A percentile compares a stretch with the other conserved stretches of the same genome.
These are phyloP conservation scores for Furcula furcula DNA, from an alignment of 2,888 invertebrate species.

Conservation along the genomic window DNA sequence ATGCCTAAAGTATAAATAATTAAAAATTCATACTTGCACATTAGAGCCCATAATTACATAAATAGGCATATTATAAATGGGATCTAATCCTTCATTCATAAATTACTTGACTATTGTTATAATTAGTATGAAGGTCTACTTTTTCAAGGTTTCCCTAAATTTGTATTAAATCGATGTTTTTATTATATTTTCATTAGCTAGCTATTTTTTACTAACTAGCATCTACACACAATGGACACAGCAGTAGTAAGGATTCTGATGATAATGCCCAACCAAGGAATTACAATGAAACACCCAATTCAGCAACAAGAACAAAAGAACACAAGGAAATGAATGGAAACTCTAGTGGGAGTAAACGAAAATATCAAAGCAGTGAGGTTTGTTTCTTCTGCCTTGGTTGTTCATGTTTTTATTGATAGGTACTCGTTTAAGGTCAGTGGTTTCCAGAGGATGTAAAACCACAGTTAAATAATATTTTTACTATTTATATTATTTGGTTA, in stretches of 20 bases:
- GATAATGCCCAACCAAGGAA: constrained; percentile 47
- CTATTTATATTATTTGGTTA: not conserved
- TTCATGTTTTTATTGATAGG: no score
- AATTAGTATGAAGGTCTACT: no score
- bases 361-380: constrained; percentile 70
- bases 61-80: no score
- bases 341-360: constrained; percentile 55
- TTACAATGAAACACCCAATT: constrained; percentile 33
- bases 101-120: no score
- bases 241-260: constrained; percentile 62
- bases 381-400: constrained; percentile 17
- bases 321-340: constrained; percentile 55
- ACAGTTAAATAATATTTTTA: not conserved
- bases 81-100: no score
- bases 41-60: no score
- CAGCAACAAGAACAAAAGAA: constrained; percentile 16
- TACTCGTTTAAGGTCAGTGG: no score
- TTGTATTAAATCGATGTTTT: no score
- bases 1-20: no score
- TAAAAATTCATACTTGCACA: no score
- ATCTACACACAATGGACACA: constrained; percentile 58
- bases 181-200: no score
- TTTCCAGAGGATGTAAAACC: not conserved
- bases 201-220: constrained; percentile 47
- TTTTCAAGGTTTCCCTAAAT: no score